Percentiles rank a stretch among this genome's conserved stretches.
Conservation (phyloP, 2,888 invertebrate genomes). For the Physocephala rufipes region DNA sequence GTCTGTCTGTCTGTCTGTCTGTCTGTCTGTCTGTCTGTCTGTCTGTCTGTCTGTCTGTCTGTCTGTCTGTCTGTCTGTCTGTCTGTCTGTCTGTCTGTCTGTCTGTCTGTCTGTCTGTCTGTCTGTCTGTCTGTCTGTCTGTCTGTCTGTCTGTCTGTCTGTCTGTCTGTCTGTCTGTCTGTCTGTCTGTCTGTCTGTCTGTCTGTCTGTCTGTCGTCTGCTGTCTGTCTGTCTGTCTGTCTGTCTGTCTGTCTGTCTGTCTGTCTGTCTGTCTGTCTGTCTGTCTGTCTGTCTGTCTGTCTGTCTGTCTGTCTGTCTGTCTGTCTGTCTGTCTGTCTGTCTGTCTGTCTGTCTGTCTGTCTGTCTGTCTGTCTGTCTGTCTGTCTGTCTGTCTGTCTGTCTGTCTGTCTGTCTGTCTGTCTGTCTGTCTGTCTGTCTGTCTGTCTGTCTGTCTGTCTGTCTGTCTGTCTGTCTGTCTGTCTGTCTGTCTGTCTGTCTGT, state of each 20-base stretch:
- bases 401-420: neutral
- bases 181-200: neutral
- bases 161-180: conserved; percentile 1
- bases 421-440: neutral
- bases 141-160: conserved; percentile 1
- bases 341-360: neutral
- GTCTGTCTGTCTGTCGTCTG: neutral
- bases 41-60: conserved; percentile 1
- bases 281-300: neutral
- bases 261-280: conserved; percentile 4
- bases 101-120: conserved; percentile 1
- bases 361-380: neutral
- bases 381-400: neutral
- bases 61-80: conserved; percentile 1
- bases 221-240: neutral
- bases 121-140: conserved; percentile 1
- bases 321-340: neutral
- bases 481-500: too few relatives aligned
- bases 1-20: conserved; percentile 1
- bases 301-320: neutral
- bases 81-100: conserved; percentile 1
- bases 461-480: too few relatives aligned
- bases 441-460: neutral
- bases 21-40: conserved; percentile 1
- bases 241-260: neutral